Percentiles rank a stretch among this genome's conserved stretches.
Conservation (phyloP, 2,113 vertebrate species). For the Talpa occidentalis region DNA sequence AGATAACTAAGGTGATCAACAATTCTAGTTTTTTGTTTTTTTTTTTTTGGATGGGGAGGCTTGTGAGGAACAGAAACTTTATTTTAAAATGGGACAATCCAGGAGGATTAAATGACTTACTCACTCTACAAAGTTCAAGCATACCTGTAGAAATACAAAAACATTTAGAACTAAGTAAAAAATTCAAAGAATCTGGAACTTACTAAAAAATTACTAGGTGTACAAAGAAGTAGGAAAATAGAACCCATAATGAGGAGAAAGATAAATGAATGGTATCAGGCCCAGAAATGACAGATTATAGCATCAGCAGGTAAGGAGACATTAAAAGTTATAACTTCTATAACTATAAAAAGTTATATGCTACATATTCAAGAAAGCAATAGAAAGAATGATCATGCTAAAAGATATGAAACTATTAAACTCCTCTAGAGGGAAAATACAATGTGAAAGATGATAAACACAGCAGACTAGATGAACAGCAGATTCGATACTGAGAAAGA, state of each 20-base stretch:
- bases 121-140: neutral
- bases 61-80: neutral
- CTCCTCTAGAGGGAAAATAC: neutral
- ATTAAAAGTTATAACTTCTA: neutral
- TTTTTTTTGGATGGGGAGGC: neutral
- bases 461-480: neutral
- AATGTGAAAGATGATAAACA: neutral
- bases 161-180: neutral
- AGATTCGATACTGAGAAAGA: neutral
- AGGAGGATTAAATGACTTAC: neutral
- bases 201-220: neutral
- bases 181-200: neutral
- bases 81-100: neutral
- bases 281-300: neutral
- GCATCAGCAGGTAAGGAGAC: neutral
- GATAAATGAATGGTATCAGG: neutral
- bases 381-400: neutral
- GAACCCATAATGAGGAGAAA: neutral
- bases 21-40: neutral
- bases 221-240: neutral
- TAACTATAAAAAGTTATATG: neutral
- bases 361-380: neutral
- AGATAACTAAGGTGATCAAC: neutral
- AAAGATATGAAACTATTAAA: neutral
- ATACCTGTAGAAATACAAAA: neutral